A percentile compares a stretch with the other conserved stretches of the same genome.
phyloP scores from a whole-genome alignment of 2,888 invertebrate genomes.

The Eupithecia exiguata region DNA sequence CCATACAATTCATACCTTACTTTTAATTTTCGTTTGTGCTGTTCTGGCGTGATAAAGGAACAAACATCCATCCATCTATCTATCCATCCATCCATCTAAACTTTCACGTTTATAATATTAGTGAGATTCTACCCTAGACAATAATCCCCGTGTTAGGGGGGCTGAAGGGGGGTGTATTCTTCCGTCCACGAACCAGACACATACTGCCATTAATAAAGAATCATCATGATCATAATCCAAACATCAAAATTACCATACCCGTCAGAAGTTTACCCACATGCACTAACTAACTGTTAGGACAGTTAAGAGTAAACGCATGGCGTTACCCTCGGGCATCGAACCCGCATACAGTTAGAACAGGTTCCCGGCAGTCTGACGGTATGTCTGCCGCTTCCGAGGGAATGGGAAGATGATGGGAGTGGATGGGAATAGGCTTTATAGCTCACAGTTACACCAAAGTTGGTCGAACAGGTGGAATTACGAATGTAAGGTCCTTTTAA shows the following conservation, averaged over 20 bases:
- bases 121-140: too few relatives aligned
- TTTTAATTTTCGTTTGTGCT: too few relatives aligned
- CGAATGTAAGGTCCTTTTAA: not conserved
- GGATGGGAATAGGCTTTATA: not conserved
- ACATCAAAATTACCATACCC: not conserved
- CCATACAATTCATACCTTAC: too few relatives aligned
- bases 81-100: too few relatives aligned
- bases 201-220: too few relatives aligned
- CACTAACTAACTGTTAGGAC: conserved; percentile 1
- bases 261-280: not conserved
- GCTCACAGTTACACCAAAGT: not conserved
- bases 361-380: conserved; percentile 35
- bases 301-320: conserved; percentile 9
- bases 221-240: not conserved
- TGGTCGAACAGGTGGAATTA: not conserved
- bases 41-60: too few relatives aligned
- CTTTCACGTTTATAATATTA: too few relatives aligned
- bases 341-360: conserved; percentile 51
- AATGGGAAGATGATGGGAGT: not conserved
- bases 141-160: too few relatives aligned
- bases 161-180: too few relatives aligned
- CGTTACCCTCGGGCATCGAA: conserved; percentile 58
- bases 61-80: too few relatives aligned
- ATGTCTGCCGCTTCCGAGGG: conserved; percentile 19
- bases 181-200: too few relatives aligned